A percentile compares a stretch with the other conserved stretches of the same genome.
phyloP scores from a whole-genome alignment of 2,797 vertebrate species.

The Pangasius larnaudii region DNA sequence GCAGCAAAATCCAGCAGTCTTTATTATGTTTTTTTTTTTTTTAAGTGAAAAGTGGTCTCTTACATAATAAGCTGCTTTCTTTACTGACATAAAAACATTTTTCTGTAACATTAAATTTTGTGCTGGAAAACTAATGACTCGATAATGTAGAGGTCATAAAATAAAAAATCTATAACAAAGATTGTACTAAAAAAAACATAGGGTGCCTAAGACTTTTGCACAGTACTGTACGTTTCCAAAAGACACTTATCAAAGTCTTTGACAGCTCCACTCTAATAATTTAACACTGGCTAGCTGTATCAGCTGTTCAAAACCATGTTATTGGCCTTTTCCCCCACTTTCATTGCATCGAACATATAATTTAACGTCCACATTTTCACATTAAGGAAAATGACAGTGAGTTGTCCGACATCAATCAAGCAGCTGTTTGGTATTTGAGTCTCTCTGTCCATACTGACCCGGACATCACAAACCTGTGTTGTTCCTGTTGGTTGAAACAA shows the following conservation, averaged over 20 bases:
- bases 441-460: neutral
- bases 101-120: too few species aligned
- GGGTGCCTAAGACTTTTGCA: too few species aligned
- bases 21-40: too few species aligned
- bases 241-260: neutral
- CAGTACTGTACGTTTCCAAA: neutral
- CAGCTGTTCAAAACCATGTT: neutral
- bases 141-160: too few species aligned
- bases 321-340: neutral
- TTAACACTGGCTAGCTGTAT: neutral
- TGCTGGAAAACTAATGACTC: too few species aligned
- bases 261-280: neutral
- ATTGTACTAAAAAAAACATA: too few species aligned
- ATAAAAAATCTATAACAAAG: too few species aligned
- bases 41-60: too few species aligned
- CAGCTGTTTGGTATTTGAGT: slow-evolving; percentile 36
- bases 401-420: slow-evolving; percentile 27
- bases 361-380: neutral
- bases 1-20: too few species aligned
- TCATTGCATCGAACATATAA: neutral
- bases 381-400: slow-evolving; percentile 23
- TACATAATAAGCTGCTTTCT: too few species aligned
- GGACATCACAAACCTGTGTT: slow-evolving; percentile 29
- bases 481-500: slow-evolving; percentile 47
- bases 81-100: too few species aligned